Base-by-base conservation (phyloP, 1,140 invertebrate species). In the Neelides sp. region DNA sequence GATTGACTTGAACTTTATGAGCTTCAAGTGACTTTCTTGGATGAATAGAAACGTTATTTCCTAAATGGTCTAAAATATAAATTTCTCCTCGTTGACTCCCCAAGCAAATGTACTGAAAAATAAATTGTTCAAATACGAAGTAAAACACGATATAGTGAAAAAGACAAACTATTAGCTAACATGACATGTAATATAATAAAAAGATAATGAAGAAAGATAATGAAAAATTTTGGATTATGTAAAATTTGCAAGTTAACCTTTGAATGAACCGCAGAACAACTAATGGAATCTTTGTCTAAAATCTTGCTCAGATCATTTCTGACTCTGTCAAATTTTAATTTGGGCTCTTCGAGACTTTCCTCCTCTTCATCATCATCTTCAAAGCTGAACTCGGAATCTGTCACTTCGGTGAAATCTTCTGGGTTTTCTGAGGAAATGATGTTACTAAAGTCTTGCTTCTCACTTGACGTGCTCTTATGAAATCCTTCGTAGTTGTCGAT, bases 41-140 rank as follows among this genome's bases (percentile, higher is more conserved):
- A 24, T 34, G 45, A 1, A 48, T 22, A 1, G 52, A 68, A 2
- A 87, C 78, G 19, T 74, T 79, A 66, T 96, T 91, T 0, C 93
- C 92, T 64, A 89, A 82, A 67, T 45, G 55, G 66, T 97, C 92
- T 17, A 97, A 65, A 30, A 96, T 72, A 66, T 94, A 81, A 37
- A 96, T 82, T 48, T 78, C 74, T 4, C 93, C 93, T 78, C 82
- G 88, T 63, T 88, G 81, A 19, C 87, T 92, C 28, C 92, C 93
- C 42, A 96, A 64, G 62, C 88, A 90, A 8, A 97, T 73, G 69
- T 95, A 94, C 82, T 90, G 60, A 22, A 69, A 71, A 56, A 57
- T 50, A 62, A 53, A 54, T 40, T n/a, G 46, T 22, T n/a, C 46
- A 52, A 22, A 32, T 10, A n/a, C n/a, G 30, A n/a, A n/a, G n/a